Percentiles rank a stretch among this genome's conserved stretches.
phyloP scores from a whole-genome alignment of 2,797 vertebrate genomes.

The Chanos chanos region DNA sequence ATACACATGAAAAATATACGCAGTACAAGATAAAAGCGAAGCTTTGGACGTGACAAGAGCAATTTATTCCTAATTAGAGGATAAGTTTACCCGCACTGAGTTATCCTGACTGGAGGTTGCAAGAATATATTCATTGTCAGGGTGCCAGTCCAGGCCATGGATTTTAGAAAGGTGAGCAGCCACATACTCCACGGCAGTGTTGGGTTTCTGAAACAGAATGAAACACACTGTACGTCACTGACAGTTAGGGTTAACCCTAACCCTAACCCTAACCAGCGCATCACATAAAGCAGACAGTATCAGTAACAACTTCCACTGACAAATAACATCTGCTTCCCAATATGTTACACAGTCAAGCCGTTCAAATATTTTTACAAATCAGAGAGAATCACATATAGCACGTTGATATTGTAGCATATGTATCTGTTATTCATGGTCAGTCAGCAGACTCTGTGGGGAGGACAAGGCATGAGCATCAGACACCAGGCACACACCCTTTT shows the following conservation, averaged over 20 bases:
- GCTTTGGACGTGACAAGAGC: neutral
- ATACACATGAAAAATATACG: neutral
- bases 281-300: too few relatives aligned
- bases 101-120: conserved; percentile 98
- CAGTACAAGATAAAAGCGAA: neutral
- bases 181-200: conserved; percentile 90
- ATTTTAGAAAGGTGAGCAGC: conserved; percentile 97
- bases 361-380: too few relatives aligned
- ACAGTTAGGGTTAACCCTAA: neutral
- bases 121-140: conserved; percentile 89
- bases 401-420: too few relatives aligned
- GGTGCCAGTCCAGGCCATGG: conserved; percentile 96
- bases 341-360: too few relatives aligned
- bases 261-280: too few relatives aligned
- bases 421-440: too few relatives aligned
- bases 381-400: too few relatives aligned
- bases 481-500: conserved; percentile 89
- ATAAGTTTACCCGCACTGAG: conserved; percentile 84
- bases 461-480: too few relatives aligned
- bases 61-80: neutral
- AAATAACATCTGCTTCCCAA: too few relatives aligned
- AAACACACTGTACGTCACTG: neutral
- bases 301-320: too few relatives aligned
- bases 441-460: too few relatives aligned
- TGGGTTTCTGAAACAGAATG: conserved; percentile 81